Evolutionary conservation across 2,113 vertebrate genomes (phyloP).

Genomic region (Cygnus buccinator): DNA sequence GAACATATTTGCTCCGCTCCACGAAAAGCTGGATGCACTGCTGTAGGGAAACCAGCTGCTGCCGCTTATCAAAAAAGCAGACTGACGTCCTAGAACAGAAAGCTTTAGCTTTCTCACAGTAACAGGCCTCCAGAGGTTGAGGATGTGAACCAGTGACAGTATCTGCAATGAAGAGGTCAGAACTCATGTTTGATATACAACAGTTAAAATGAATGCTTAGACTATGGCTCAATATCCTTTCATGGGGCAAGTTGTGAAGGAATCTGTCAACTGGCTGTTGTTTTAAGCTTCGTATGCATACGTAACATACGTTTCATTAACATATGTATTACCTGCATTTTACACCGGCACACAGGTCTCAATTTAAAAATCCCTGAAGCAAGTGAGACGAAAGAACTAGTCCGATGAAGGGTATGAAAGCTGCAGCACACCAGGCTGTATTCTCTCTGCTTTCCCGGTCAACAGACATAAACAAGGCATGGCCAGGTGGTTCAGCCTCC

Average conservation of each 20-base stretch:
- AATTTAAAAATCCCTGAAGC: neutral
- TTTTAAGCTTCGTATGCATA: neutral
- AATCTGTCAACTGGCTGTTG: neutral
- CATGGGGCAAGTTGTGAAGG: neutral
- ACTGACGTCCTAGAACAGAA: neutral
- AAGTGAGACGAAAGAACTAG: neutral
- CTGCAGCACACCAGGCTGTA: neutral
- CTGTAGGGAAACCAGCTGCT: neutral
- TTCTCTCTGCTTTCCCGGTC: neutral
- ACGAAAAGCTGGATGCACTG: neutral
- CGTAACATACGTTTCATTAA: too few species aligned
- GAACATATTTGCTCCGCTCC: neutral
- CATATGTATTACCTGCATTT: neutral
- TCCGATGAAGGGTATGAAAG: neutral
- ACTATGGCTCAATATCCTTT: neutral
- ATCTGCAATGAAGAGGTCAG: neutral
- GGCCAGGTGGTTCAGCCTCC: neutral
- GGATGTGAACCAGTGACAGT: neutral
- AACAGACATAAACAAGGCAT: neutral
- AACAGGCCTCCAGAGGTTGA: neutral
- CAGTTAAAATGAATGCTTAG: neutral
- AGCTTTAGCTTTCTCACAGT: neutral
- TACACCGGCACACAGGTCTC: neutral
- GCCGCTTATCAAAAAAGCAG: neutral
- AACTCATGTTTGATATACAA: neutral